Base-by-base conservation (phyloP, 1,140 invertebrate species). In the Nasonia giraulti region DNA sequence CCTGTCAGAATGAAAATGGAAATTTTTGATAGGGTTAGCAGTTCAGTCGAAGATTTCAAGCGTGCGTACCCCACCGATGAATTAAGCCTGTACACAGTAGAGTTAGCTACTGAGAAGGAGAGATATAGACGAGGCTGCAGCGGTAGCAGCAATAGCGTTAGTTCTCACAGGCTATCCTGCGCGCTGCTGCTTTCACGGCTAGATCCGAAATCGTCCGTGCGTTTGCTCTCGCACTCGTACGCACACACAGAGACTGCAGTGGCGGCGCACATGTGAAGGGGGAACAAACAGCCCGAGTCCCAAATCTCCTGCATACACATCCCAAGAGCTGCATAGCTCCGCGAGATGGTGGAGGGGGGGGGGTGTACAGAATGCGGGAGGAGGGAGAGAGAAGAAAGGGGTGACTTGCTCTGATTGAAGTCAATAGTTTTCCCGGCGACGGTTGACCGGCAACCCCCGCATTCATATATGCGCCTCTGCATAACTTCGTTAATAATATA, bases 401-500 rank as follows among this genome's bases (percentile, higher is more conserved):
- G 86, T 86, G 79, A 85, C 87, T 89, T 88, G 87, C 87, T 88
- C 89, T 89, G 90, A 91, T 92, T 90, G 89, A 90, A 90, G 90
- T 90, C 90, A 89, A 92, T 92, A 91, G 89, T 91, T 90, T 89
- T 88, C 73, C 90, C 83, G 87, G 75, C 85, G 87, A 86, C 81
- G 23, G 17, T 76, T 8, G 44, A 23, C 68, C 8, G 31, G 31
- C 17, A 66, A n/a, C 77, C 66, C 44, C 27, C 40, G 55, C 71
- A 78, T 68, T 69, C 31, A 37, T 81, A 37, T 81, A 81, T 73
- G 69, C 82, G 85, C 82, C 84, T 86, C 83, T 86, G 84, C 87
- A 88, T 88, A 89, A 88, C 88, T 89, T 89, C 91, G 88, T 91
- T 92, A 92, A 92, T 92, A 92, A 92, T 92, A 91, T 91, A 92